Percentiles rank a stretch among this genome's conserved stretches.
Evolutionary conservation across 2,888 invertebrate genomes (phyloP).

Genomic region (Cerastoderma edule): DNA sequence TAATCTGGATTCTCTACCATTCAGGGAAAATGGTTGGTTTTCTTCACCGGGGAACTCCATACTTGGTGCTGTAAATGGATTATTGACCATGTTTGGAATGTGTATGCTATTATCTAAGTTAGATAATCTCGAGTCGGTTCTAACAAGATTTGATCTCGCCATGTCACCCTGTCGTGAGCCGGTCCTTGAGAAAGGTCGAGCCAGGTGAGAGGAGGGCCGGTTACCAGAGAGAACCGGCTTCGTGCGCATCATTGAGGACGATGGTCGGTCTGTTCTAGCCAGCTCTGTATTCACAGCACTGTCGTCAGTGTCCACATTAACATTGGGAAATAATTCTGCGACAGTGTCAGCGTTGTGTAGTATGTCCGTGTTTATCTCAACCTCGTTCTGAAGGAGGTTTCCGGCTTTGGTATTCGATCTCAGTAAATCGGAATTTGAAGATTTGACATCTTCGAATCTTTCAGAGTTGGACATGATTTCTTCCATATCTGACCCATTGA

Average conservation of each 20-base stretch:
- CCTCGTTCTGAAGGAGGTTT: background rate
- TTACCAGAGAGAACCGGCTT: background rate
- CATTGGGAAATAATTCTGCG: too few species aligned
- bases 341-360: too few species aligned
- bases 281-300: too few species aligned
- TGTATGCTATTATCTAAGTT: background rate
- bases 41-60: background rate
- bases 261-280: too few species aligned
- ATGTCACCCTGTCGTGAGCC: background rate
- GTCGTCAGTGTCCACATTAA: too few species aligned
- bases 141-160: background rate
- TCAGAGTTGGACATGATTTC: background rate
- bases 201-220: background rate
- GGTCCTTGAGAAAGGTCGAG: background rate
- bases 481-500: background rate
- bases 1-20: background rate
- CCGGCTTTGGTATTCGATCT: background rate
- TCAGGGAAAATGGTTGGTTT: constrained; percentile 2
- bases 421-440: background rate
- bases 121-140: constrained; percentile 5
- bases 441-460: background rate
- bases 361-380: background rate
- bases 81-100: background rate
- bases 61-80: background rate
- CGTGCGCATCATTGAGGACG: background rate